phyloP scores from a whole-genome alignment of 2,113 vertebrate genomes.

The Corythornis vintsioides region DNA sequence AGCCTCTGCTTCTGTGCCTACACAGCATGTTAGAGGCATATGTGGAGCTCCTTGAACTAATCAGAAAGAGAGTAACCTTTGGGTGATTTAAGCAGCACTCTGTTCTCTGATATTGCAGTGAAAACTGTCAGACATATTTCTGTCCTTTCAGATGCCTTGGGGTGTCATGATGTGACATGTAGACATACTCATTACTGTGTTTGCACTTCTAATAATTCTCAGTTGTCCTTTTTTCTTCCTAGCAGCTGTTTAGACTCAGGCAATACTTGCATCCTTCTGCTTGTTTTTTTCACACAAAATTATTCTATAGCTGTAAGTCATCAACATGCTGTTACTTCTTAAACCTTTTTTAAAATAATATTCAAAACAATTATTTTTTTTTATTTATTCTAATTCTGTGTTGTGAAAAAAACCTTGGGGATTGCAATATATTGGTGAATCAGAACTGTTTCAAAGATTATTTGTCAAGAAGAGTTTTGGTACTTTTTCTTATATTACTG shows the following conservation, averaged over 20 bases:
- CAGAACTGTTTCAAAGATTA: background rate
- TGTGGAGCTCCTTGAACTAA: background rate
- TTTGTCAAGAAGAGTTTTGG: background rate
- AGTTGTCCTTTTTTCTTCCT: background rate
- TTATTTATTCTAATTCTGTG: background rate
- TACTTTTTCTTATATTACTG: background rate
- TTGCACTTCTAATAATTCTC: slow-evolving; percentile 24
- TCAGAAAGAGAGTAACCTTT: background rate
- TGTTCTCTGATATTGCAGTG: background rate
- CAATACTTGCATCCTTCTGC: background rate
- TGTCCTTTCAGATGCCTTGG: background rate
- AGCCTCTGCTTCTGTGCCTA: background rate
- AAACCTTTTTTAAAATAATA: background rate
- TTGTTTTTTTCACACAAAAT: background rate
- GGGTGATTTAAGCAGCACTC: background rate
- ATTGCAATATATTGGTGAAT: background rate
- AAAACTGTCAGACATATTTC: background rate
- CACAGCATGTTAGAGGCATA: background rate
- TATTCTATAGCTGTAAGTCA: background rate
- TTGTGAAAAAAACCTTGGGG: background rate
- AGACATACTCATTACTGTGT: background rate
- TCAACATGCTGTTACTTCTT: background rate
- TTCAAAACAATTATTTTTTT: accelerated
- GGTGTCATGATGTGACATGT: background rate
- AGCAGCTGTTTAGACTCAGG: background rate